phyloP scores from a whole-genome alignment of 1,140 invertebrate species.

The Pseudomyrmex cubaensis region DNA sequence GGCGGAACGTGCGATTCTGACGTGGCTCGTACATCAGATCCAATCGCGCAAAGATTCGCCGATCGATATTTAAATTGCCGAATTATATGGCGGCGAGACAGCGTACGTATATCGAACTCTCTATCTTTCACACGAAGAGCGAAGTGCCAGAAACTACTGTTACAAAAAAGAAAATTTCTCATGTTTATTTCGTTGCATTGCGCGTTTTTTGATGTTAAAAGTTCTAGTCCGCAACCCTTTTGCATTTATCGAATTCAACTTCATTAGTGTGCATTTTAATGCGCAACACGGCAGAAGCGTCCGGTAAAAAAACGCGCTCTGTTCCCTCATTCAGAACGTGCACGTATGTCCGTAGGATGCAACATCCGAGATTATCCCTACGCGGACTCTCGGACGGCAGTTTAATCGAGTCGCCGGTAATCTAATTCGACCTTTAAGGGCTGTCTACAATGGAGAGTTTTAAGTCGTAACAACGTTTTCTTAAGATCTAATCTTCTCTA shows the following conservation, averaged over 20 bases:
- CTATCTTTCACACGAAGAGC: too few species aligned
- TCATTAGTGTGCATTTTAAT: constrained; percentile 36
- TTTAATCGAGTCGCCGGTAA: constrained; percentile 82
- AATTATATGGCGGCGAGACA: not conserved
- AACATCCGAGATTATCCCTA: constrained; percentile 69
- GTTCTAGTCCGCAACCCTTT: not conserved
- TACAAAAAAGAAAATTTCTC: too few species aligned
- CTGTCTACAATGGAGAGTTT: too few species aligned
- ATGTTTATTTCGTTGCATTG: not conserved
- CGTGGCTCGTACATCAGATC: constrained; percentile 14
- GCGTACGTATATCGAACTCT: not conserved
- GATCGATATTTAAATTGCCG: constrained; percentile 1
- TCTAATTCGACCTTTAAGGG: constrained; percentile 81
- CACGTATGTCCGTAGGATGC: constrained; percentile 32
- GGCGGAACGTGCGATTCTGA: constrained; percentile 19
- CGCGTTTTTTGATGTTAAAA: constrained; percentile 8
- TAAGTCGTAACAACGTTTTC: too few species aligned
- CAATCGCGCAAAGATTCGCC: constrained; percentile 41
- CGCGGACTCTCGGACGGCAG: constrained; percentile 65
- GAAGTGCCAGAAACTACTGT: too few species aligned
- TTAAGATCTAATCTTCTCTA: too few species aligned
- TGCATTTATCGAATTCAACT: constrained; percentile 33
- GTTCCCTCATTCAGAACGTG: constrained; percentile 12
- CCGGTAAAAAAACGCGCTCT: constrained; percentile 39
- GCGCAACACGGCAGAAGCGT: not conserved